Evolutionary conservation across 2,113 vertebrate species (phyloP).

Genomic region (Paratilapia polleni): DNA sequence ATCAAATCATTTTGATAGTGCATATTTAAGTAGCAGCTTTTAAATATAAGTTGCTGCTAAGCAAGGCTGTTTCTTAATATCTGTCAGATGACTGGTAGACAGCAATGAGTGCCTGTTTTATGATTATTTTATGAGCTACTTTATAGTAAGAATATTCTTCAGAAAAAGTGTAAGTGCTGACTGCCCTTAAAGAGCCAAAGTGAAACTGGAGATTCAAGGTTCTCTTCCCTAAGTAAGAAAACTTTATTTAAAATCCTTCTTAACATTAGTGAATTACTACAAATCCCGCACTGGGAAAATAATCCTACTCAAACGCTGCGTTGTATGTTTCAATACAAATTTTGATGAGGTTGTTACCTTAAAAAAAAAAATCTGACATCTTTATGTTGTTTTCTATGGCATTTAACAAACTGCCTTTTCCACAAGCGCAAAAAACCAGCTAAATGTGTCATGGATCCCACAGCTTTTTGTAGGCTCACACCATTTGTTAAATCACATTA

Average conservation of each 20-base stretch:
- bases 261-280: neutral
- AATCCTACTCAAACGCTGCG: neutral
- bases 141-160: no score
- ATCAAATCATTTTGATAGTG: no score
- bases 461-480: neutral
- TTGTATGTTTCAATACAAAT: neutral
- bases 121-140: no score
- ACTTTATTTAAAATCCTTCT: neutral
- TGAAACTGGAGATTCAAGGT: neutral
- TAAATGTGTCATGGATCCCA: neutral
- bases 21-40: neutral
- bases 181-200: neutral
- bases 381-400: neutral
- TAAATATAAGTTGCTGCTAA: neutral
- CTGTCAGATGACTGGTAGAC: neutral
- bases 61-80: neutral
- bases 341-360: neutral
- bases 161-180: no score
- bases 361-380: neutral
- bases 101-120: neutral
- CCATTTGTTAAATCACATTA: conserved; percentile 2
- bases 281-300: neutral
- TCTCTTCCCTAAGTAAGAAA: neutral
- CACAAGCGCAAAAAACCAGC: neutral
- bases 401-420: neutral